Base-by-base conservation (phyloP, 1,140 invertebrate genomes). In the Brachystomella parvula region DNA sequence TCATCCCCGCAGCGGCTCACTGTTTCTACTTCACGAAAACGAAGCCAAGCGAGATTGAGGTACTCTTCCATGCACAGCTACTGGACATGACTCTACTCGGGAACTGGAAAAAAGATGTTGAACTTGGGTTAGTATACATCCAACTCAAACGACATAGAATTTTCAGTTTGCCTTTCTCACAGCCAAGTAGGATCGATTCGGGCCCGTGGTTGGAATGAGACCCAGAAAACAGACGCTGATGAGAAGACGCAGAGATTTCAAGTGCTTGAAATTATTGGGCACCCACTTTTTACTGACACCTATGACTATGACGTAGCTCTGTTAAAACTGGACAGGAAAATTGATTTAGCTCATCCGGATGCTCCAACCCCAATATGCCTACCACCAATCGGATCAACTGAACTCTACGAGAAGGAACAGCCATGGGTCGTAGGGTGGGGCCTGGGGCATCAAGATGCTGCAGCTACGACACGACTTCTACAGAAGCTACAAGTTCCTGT, bases 231-330 rank as follows among this genome's bases (percentile, higher is more conserved):
- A 19, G 70, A 71, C 49, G 47, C 26, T 15, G 63, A 68, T 26
- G 70, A 71, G 29, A 39, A 61, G 3, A 63, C 66, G 17, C 9
- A 65, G 29, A 28, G 70, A 19, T 53, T 39, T 15, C 63, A 56
- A 56, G 66, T 71, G 0, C 44, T 31, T 39, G 33, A 68, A 61
- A 68, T 71, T 49, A 60, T 68, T 33, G 56, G 33, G 0, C 70
- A 71, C 35, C 65, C 64, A n/a, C 29, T 64, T 1, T 71, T 66
- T 47, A 68, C 49, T 28, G 49, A 26, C 44, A 66, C 58, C 15
- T 56, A 63, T 58, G 67, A 68, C 30, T 68, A n/a, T 47, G 67
- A 68, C 32, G 32, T 65, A 17, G 58, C 63, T 2, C 29, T 68
- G 6, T 3, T 68, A 15, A 32, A 26, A 53, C 47, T 67, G n/a